Evolutionary conservation across 2,113 vertebrate genomes (phyloP), one percentile per base, ranked within the genome.

Genomic region (Tychaedon coryphoeus): DNA sequence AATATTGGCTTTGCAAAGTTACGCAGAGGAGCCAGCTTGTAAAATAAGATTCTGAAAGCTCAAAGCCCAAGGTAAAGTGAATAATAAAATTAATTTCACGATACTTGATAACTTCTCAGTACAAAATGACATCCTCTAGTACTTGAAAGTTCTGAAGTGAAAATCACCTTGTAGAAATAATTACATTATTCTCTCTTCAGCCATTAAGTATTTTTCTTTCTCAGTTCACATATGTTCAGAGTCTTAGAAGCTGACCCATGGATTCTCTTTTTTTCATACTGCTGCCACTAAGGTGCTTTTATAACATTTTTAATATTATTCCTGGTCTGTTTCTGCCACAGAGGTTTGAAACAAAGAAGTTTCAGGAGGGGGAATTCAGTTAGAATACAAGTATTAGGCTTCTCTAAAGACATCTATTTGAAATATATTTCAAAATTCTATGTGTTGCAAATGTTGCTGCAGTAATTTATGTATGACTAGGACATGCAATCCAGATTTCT

Each of bases 111-210:
- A 61, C 54, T 58, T 91, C 50, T 94, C 92, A 42, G 31, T 66
- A 95, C 64, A 94, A 93, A 97, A 95, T 93, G 90, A 96, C 93
- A 96, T 95, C 86, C 73, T 92, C 71, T 84, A 95, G 91, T 86
- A 93, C 85, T 96, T 81, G 50, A 70, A 97, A 96, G 86, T 83
- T 96, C 82, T 93, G 94, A 96, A 80, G 43, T 91, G 53, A 89
- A 92, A 97, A 97, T 82, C 81, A 88, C 96, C 95, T 95, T 91
- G 86, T 77, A 97, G 96, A 96, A 96, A 96, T 95, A 93, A 97
- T 97, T 93, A 84, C 56, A 96, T 96, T 92, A 96, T 65, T 93
- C 91, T 97, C 95, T 94, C 92, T 89, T 93, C 92, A 88, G 83
- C 36, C 91, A 91, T 95, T 96, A 90, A 86, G 61, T 79, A 60